Percentiles rank a stretch among this genome's conserved stretches.
phyloP scores from a whole-genome alignment of 2,888 invertebrate species.

The Drosophila anomalipes region DNA sequence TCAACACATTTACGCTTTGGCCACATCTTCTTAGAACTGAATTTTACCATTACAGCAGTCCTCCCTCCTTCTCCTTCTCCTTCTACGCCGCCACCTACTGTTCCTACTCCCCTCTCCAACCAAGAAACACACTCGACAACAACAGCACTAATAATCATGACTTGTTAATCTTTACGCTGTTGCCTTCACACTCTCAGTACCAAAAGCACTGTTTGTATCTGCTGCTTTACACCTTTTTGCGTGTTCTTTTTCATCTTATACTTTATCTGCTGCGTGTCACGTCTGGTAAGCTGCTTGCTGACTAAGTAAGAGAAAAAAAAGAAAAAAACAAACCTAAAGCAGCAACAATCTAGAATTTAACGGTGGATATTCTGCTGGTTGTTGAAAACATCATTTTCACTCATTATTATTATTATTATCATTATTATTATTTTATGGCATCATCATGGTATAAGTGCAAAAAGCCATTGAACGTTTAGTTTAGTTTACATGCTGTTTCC shows the following conservation, averaged over 20 bases:
- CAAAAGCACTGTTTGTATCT: constrained; percentile 21
- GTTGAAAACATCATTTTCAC: constrained; percentile 51
- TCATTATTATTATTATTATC: constrained; percentile 50
- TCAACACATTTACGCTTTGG: constrained; percentile 38
- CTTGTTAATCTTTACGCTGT: constrained; percentile 80
- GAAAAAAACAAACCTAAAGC: constrained; percentile 2
- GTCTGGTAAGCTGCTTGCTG: constrained; percentile 43
- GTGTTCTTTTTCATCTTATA: constrained; percentile 4
- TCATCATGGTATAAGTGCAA: constrained; percentile 61
- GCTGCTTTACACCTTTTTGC: background rate
- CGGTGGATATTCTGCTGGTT: constrained; percentile 42
- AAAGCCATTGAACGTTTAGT: constrained; percentile 65
- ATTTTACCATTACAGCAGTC: constrained; percentile 1
- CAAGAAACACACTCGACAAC: constrained; percentile 9
- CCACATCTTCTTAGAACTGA: constrained; percentile 4
- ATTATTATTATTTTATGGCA: constrained; percentile 16
- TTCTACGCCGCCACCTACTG: background rate
- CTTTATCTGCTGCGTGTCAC: constrained; percentile 26
- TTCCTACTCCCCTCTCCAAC: background rate
- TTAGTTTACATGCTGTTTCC: constrained; percentile 28
- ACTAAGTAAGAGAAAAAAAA: background rate
- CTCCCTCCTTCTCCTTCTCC: background rate
- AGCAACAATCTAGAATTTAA: constrained; percentile 47
- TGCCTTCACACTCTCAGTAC: constrained; percentile 48
- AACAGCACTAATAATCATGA: constrained; percentile 79